Evolutionary conservation across 2,797 vertebrate species (phyloP), one percentile per base, ranked within the genome.

Genomic region (Bovichtus variegatus): DNA sequence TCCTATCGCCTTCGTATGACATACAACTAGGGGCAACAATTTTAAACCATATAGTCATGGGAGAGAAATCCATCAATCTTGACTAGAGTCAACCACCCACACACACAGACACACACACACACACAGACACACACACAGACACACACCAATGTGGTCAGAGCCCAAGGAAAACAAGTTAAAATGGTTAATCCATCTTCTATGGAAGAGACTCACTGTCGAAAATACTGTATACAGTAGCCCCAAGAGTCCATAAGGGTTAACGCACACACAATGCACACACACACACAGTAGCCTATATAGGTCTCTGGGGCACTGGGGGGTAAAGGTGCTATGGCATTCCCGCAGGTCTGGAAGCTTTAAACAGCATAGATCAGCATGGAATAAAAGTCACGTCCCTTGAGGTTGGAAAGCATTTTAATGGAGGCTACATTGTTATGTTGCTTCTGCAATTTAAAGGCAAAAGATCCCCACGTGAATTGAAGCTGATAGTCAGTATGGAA

Each of bases 161-260:
- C 83, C 87, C 49, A 19, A 82, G 76, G 87, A 77, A 86, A 64
- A 85, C 15, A n/a, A 82, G 68, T 81, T 87, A 81, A 90, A 90
- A 88, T 85, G 81, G 90, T 93, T 90, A 90, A 89, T 92, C 82
- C 47, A 87, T 91, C 84, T 81, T 81, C 71, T 81, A 77, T 23
- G 36, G 81, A 74, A 51, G 58, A 74, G 62, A 74, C 54, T 21
- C 70, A 74, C 64, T 66, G 75, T 82, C 21, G 27, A 71, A 85
- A 89, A 84, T 78, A 80, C 71, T 65, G 71, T 76, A 81, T 61
- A 81, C 72, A 80, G 79, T 46, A 71, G 60, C 50, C 80, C 79
- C 74, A 8, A 41, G 76, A 80, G 72, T 75, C 58, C 27, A 78
- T 74, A 62, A 51, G 70, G 66, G 80, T 89, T 78, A 76, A 76